Percentiles rank a stretch among this genome's conserved stretches.
Evolutionary conservation across 2,113 vertebrate species (phyloP).

Genomic region (Xerus inauris): DNA sequence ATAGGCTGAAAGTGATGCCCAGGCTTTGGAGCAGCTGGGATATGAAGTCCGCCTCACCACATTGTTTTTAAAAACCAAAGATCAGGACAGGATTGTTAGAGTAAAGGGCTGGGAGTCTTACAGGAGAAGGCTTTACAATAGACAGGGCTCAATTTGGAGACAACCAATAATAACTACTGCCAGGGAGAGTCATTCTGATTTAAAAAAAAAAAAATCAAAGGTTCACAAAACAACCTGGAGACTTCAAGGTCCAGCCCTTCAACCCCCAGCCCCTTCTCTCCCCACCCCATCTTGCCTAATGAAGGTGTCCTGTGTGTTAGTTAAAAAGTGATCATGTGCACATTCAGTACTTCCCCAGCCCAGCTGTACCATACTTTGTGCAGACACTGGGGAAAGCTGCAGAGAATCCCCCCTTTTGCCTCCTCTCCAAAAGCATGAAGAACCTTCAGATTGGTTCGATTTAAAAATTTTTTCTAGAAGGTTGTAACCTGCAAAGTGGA

Average conservation of each 20-base stretch:
- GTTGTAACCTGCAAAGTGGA: not conserved
- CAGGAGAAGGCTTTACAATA: not conserved
- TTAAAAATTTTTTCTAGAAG: not conserved
- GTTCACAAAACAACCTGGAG: not conserved
- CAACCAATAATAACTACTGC: not conserved
- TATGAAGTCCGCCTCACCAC: slow-evolving; percentile 42
- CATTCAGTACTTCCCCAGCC: slow-evolving; percentile 45
- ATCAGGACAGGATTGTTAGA: not conserved
- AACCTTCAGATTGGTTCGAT: slow-evolving; percentile 9
- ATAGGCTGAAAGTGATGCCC: slow-evolving; percentile 58
- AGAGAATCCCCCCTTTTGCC: not conserved
- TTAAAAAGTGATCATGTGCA: slow-evolving; percentile 64
- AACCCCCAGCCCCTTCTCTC: not conserved
- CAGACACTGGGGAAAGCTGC: not conserved
- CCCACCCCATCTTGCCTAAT: slow-evolving; percentile 25
- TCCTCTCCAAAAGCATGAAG: not conserved
- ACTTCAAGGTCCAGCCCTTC: no score
- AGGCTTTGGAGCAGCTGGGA: not conserved
- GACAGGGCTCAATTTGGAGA: not conserved
- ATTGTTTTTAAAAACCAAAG: slow-evolving; percentile 71
- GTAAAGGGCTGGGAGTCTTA: not conserved
- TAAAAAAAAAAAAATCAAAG: slow-evolving; percentile 14
- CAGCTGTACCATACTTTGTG: slow-evolving; percentile 45
- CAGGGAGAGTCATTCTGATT: slow-evolving; percentile 56
- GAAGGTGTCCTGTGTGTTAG: slow-evolving; percentile 67